Evolutionary conservation across 2,113 vertebrate genomes (phyloP).

Genomic region (Barnardius zonarius): DNA sequence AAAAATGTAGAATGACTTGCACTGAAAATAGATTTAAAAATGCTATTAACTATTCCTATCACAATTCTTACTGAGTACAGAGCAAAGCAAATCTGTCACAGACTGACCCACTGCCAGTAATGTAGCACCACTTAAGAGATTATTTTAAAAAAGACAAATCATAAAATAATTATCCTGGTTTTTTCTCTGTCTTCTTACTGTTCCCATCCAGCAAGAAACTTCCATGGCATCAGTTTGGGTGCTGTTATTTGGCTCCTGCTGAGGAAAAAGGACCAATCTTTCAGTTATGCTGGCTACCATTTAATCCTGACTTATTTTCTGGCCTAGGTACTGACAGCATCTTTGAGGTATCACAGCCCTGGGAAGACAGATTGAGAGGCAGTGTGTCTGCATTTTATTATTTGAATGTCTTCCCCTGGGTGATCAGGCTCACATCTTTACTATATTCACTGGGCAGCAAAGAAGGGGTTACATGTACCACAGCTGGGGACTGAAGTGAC

Average conservation of each 20-base stretch:
- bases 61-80: not conserved
- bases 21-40: not conserved
- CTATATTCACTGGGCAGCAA: not conserved
- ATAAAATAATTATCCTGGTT: not conserved
- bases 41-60: not conserved
- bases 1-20: not conserved
- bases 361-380: not conserved
- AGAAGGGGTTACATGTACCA: not conserved
- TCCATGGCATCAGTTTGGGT: not conserved
- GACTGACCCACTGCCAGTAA: not conserved
- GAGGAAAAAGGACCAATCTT: not conserved
- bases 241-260: not conserved
- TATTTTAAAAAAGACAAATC: not conserved
- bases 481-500: not conserved
- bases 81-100: not conserved
- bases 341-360: not conserved
- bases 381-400: not conserved
- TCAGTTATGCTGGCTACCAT: not conserved
- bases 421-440: not conserved
- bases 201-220: not conserved
- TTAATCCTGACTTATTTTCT: slow-evolving; percentile 23
- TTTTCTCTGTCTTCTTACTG: not conserved
- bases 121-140: not conserved
- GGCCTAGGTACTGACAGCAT: not conserved
- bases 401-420: not conserved